A percentile compares a stretch with the other conserved stretches of the same genome.
Evolutionary conservation across 2,113 vertebrate species (phyloP).

Genomic region (Candoia aspera): DNA sequence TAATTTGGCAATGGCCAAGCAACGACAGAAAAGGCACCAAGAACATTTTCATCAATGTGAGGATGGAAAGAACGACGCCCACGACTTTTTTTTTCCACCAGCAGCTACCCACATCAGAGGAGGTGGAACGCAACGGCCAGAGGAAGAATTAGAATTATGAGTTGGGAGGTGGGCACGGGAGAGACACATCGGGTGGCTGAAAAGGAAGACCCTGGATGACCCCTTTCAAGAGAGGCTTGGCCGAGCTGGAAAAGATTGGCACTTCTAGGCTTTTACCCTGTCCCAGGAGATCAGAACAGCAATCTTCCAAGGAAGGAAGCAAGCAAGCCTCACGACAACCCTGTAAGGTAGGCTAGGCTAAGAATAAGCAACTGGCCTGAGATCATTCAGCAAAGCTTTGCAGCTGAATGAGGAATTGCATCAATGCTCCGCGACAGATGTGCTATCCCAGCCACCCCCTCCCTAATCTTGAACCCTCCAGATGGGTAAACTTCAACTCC

Average conservation of each 20-base stretch:
- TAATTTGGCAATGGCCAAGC: not conserved
- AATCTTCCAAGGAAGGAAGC: not conserved
- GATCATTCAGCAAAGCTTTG: not conserved
- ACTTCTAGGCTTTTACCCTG: not conserved
- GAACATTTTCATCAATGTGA: conserved; percentile 66
- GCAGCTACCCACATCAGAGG: conserved; percentile 74
- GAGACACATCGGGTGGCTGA: too few species aligned
- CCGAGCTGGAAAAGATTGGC: not conserved
- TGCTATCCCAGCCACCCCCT: not conserved
- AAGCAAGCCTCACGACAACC: not conserved
- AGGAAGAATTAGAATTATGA: not conserved
- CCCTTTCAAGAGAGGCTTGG: not conserved
- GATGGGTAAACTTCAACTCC: not conserved
- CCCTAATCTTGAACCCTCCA: not conserved
- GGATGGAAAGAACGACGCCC: conserved; percentile 68
- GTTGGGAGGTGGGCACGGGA: not conserved
- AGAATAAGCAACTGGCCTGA: too few species aligned
- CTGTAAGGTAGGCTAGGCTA: not conserved
- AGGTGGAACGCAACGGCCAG: not conserved
- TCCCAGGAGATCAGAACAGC: not conserved
- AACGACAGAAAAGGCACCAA: not conserved
- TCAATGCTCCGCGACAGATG: not conserved
- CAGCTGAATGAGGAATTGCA: not conserved
- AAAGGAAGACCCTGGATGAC: not conserved
- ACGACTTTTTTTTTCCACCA: conserved; percentile 66